These are phyloP conservation scores for Hylia prasina DNA, from an alignment of 2,113 vertebrate species.

Conservation along the genomic window DNA sequence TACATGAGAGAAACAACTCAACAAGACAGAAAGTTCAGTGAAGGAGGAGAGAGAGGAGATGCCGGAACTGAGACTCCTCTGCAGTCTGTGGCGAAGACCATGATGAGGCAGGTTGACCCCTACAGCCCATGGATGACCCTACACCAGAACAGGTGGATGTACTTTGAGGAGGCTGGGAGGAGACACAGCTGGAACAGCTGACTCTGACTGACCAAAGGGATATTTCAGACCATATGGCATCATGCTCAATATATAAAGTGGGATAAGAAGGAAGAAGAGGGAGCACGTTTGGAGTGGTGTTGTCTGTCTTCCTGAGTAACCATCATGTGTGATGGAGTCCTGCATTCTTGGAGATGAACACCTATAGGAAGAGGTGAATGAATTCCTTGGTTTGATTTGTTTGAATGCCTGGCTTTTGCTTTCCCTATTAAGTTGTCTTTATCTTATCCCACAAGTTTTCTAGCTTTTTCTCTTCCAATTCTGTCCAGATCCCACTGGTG, in stretches of 20 bases:
- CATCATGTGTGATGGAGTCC: background rate
- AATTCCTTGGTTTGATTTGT: background rate
- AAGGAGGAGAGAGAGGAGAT: background rate
- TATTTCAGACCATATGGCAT: background rate
- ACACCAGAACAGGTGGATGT: background rate
- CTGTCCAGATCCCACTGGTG: background rate
- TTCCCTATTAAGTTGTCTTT: background rate
- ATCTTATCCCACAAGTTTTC: background rate
- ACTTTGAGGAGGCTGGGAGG: no score
- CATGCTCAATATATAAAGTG: background rate
- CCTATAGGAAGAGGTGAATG: fast-evolving
- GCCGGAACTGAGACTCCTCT: background rate
- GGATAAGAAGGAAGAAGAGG: no score
- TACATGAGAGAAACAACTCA: background rate
- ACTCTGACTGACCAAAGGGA: background rate
- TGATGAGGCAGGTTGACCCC: no score
- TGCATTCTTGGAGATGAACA: background rate
- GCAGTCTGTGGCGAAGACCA: background rate
- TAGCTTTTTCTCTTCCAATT: background rate
- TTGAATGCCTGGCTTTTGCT: background rate
- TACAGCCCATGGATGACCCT: background rate
- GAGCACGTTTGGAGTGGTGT: fast-evolving
- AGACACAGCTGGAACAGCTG: background rate
- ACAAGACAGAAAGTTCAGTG: background rate
- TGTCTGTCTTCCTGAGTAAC: no score